Conservation (phyloP, 2,888 invertebrate genomes). For the Chrysina gloriosa region DNA sequence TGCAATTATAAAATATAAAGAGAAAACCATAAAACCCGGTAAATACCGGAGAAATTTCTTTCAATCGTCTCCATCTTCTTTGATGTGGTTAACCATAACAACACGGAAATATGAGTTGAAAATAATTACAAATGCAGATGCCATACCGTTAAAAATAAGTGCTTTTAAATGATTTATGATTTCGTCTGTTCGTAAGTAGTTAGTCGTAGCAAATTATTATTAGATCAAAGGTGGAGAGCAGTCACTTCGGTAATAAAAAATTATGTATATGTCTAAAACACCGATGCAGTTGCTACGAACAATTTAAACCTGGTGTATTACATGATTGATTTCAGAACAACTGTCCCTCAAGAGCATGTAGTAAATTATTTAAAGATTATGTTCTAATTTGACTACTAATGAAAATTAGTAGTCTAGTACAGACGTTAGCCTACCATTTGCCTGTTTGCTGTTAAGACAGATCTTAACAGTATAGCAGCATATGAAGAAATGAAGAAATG, state of each 20-base stretch:
- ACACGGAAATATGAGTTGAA: not conserved
- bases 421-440: too few species aligned
- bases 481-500: too few species aligned
- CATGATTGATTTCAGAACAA: conserved; percentile 1
- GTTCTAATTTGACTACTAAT: too few species aligned
- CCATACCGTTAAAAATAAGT: conserved; percentile 5
- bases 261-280: conserved; percentile 7
- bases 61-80: not conserved
- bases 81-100: not conserved
- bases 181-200: conserved; percentile 5
- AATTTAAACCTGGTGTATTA: too few species aligned
- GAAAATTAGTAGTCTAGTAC: too few species aligned
- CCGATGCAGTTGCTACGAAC: not conserved
- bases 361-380: too few species aligned
- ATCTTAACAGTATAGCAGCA: too few species aligned
- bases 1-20: too few species aligned
- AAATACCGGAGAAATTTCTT: not conserved
- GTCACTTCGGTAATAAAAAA: conserved; percentile 12
- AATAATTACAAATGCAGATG: conserved; percentile 2
- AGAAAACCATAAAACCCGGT: too few species aligned
- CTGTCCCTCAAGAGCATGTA: not conserved
- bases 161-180: conserved; percentile 8
- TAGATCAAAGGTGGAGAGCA: conserved; percentile 28
- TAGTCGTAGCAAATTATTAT: conserved; percentile 17
- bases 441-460: too few species aligned